phyloP scores from a whole-genome alignment of 2,888 invertebrate species.

The Shargacucullia verbasci region DNA sequence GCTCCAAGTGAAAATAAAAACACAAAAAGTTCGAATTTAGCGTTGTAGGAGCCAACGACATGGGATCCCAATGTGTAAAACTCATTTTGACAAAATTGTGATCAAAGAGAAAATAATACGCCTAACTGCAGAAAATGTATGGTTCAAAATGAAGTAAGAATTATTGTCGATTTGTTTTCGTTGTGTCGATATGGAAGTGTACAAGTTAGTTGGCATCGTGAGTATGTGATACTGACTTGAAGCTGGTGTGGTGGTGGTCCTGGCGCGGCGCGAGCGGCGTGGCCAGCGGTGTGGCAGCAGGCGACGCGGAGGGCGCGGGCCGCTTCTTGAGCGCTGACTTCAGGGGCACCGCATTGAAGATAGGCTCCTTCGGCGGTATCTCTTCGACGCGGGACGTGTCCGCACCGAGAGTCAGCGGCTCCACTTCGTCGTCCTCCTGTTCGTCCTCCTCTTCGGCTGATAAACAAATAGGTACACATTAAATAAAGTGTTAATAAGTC shows the following conservation, averaged over 20 bases:
- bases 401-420: constrained; percentile 89
- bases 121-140: constrained; percentile 25
- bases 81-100: constrained; percentile 52
- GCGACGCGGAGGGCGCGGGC: constrained; percentile 91
- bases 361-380: constrained; percentile 97
- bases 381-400: constrained; percentile 96
- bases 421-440: constrained; percentile 87
- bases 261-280: constrained; percentile 89
- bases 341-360: constrained; percentile 96
- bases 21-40: constrained; percentile 3
- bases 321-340: constrained; percentile 98
- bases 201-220: constrained; percentile 5
- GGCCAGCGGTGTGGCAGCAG: constrained; percentile 86
- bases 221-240: constrained; percentile 90
- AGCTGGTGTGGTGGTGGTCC: constrained; percentile 93
- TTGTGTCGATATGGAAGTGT: constrained; percentile 20
- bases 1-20: constrained; percentile 6
- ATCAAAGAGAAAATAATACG: constrained; percentile 41
- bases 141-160: constrained; percentile 19
- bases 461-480: no score
- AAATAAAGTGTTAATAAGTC: no score
- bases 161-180: constrained; percentile 3
- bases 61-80: constrained; percentile 22
- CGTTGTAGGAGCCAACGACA: constrained; percentile 12
- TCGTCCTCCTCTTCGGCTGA: constrained; percentile 88